Evolutionary conservation across 2,888 invertebrate genomes (phyloP).

Genomic region (Tuberolachnus salignus): DNA sequence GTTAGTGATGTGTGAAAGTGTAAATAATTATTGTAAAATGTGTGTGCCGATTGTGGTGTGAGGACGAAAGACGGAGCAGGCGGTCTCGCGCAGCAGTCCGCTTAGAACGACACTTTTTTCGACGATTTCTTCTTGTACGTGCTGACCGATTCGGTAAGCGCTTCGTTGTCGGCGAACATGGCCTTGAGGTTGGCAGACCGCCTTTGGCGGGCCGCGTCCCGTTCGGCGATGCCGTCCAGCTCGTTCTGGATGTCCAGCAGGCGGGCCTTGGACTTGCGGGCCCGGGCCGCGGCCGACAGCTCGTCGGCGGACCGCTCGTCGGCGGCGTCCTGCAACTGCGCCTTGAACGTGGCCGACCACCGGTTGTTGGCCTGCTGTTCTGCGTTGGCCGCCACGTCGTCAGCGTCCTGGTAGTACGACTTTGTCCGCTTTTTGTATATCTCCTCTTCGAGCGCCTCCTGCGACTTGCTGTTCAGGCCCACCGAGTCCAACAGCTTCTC

Average conservation of each 20-base stretch:
- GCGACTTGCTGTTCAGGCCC: constrained; percentile 63
- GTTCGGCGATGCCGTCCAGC: constrained; percentile 74
- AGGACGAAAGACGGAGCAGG: not conserved
- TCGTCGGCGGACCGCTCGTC: constrained; percentile 69
- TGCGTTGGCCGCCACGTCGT: constrained; percentile 35
- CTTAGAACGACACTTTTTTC: constrained; percentile 56
- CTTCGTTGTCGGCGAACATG: constrained; percentile 69
- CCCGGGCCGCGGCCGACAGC: constrained; percentile 70
- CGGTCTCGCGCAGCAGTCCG: not conserved
- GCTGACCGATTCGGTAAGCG: constrained; percentile 52
- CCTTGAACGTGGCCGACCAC: constrained; percentile 71
- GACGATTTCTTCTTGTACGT: constrained; percentile 48
- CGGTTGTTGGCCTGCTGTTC: constrained; percentile 68
- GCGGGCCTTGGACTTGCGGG: constrained; percentile 72
- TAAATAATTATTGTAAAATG: not conserved
- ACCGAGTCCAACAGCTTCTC: constrained; percentile 72
- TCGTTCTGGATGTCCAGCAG: constrained; percentile 76
- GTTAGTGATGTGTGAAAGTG: not conserved
- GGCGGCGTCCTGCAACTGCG: constrained; percentile 74
- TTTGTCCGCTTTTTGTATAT: constrained; percentile 58
- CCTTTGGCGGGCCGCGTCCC: constrained; percentile 73
- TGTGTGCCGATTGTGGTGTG: not conserved
- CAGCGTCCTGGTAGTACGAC: constrained; percentile 58
- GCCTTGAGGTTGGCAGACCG: constrained; percentile 74
- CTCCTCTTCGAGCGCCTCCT: constrained; percentile 60